A percentile compares a stretch with the other conserved stretches of the same genome.
Conservation (phyloP, 2,113 vertebrate species). For the Myotis brandtii region DNA sequence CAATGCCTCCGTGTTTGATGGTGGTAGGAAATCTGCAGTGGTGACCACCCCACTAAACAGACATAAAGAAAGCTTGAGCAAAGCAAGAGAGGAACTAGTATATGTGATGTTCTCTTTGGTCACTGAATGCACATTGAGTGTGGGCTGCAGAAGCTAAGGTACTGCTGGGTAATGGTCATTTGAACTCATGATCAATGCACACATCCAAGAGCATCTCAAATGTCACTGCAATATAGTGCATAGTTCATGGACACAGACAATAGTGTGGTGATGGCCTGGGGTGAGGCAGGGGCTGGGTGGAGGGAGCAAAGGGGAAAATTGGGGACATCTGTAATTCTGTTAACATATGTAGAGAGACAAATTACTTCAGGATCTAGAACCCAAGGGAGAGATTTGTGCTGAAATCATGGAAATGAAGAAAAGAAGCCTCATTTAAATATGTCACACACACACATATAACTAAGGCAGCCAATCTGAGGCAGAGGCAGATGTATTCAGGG, state of each 20-base stretch:
- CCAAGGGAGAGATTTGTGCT: slow-evolving; percentile 46
- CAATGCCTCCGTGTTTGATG: background rate
- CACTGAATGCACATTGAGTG: background rate
- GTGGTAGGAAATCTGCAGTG: background rate
- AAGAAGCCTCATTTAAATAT: slow-evolving; percentile 68
- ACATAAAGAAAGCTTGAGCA: background rate
- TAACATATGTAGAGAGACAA: background rate
- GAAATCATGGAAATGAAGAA: slow-evolving; percentile 45
- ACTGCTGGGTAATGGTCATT: background rate
- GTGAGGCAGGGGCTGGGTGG: background rate
- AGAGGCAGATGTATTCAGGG: slow-evolving; percentile 62
- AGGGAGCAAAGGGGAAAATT: background rate
- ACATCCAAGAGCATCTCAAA: background rate
- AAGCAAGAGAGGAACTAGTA: background rate
- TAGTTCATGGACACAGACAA: background rate
- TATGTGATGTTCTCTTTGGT: background rate
- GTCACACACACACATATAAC: slow-evolving; percentile 55
- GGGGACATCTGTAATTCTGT: background rate
- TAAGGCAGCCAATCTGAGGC: slow-evolving; percentile 67
- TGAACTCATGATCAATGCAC: background rate
- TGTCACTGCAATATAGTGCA: background rate
- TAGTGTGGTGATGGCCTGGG: background rate
- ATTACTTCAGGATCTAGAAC: slow-evolving; percentile 34
- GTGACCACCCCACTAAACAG: background rate
- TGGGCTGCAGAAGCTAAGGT: background rate